phyloP scores from a whole-genome alignment of 53 echinoderm and acorn worm genomes.

The Pentamera pediparva region DNA sequence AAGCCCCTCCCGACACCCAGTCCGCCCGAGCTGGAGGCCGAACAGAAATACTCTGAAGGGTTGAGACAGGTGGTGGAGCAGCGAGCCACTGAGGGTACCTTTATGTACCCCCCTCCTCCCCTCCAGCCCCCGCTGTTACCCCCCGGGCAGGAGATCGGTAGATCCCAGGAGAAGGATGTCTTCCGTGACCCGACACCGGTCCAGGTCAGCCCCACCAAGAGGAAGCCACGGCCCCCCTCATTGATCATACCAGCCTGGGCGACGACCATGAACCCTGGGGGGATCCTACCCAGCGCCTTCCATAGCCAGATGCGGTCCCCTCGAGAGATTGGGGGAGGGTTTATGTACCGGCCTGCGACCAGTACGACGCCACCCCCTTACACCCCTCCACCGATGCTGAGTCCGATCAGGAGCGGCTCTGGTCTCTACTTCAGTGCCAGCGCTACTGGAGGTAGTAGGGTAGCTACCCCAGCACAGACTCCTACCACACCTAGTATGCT shows the following conservation, averaged over 20 bases:
- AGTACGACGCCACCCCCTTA: slow-evolving; percentile 96
- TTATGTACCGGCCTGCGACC: slow-evolving; percentile 51
- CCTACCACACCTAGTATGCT: slow-evolving; percentile 77
- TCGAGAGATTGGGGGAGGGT: slow-evolving; percentile 63
- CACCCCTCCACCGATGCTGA: slow-evolving; percentile 98
- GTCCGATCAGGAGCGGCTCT: slow-evolving; percentile 95
- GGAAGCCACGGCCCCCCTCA: slow-evolving; percentile 71
- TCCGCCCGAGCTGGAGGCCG: slow-evolving; percentile 68
- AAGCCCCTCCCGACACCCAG: slow-evolving; percentile 32
- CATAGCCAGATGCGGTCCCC: slow-evolving; percentile 99
- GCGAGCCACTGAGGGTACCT: neutral
- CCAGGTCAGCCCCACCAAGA: slow-evolving; percentile 70
- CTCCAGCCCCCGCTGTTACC: neutral
- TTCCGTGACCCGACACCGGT: slow-evolving; percentile 79
- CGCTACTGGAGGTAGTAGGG: neutral
- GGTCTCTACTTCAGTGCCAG: slow-evolving; percentile 86
- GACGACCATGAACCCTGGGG: slow-evolving; percentile 74
- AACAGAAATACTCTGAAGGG: neutral
- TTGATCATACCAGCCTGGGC: slow-evolving; percentile 93
- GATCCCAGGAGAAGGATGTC: slow-evolving; percentile 38
- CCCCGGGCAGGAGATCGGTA: neutral
- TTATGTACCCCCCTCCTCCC: neutral
- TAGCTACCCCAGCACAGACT: slow-evolving; percentile 48
- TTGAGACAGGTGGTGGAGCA: slow-evolving; percentile 3
- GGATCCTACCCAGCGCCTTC: slow-evolving; percentile 67